Evolutionary conservation across 2,888 invertebrate genomes (phyloP).

Genomic region (Tigriopus californicus): DNA sequence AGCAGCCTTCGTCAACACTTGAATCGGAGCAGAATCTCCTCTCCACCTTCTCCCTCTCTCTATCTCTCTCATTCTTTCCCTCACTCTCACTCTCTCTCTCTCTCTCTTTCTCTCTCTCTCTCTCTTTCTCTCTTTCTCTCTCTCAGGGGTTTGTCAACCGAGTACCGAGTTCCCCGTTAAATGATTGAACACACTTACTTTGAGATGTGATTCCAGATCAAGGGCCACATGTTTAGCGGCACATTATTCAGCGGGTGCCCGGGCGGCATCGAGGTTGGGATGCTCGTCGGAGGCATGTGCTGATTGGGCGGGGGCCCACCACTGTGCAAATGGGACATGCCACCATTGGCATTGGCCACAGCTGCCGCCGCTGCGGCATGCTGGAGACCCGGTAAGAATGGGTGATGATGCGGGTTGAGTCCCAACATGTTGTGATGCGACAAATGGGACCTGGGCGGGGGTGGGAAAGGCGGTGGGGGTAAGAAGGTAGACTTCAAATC

Average conservation of each 20-base stretch:
- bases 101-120: no score
- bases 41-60: no score
- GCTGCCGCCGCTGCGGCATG: not conserved
- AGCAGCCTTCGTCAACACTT: no score
- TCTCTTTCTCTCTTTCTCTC: no score
- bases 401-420: constrained; percentile 11
- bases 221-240: constrained; percentile 10
- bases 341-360: not conserved
- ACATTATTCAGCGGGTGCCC: not conserved
- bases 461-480: not conserved
- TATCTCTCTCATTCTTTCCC: no score
- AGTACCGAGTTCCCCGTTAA: no score
- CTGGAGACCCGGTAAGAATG: constrained; percentile 7
- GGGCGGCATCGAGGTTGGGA: not conserved
- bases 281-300: not conserved
- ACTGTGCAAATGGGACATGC: not conserved
- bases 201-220: constrained; percentile 8
- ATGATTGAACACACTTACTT: constrained; percentile 4
- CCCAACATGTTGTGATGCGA: constrained; percentile 2
- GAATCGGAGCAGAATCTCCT: no score
- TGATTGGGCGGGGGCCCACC: not conserved
- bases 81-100: no score
- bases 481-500: not conserved
- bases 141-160: no score
- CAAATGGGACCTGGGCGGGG: not conserved